phyloP scores from a whole-genome alignment of 2,888 invertebrate species.

The Tridacna gigas region DNA sequence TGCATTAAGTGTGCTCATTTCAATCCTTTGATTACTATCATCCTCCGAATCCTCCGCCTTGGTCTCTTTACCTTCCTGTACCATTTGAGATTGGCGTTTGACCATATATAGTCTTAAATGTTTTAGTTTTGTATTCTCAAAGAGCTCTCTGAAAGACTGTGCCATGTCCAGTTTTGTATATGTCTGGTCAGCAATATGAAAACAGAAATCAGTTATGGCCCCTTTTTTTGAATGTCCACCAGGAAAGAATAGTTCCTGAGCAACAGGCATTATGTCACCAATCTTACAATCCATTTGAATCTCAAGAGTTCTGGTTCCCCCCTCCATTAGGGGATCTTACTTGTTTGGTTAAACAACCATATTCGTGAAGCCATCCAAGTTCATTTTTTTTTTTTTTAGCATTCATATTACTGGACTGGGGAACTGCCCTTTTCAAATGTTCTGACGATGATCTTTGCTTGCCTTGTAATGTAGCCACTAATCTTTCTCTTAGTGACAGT shows the following conservation, averaged over 20 bases:
- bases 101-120: neutral
- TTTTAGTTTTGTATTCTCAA: neutral
- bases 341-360: slow-evolving; percentile 7
- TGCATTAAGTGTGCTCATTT: no score
- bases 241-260: slow-evolving; percentile 7
- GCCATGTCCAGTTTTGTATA: no score
- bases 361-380: neutral
- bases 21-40: no score
- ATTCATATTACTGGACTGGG: neutral
- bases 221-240: slow-evolving; percentile 24
- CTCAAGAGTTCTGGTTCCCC: slow-evolving; percentile 3
- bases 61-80: no score
- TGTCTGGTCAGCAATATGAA: slow-evolving; percentile 13
- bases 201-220: neutral
- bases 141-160: no score
- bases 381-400: slow-evolving; percentile 19
- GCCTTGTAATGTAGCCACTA: neutral
- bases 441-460: neutral
- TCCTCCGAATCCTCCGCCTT: neutral
- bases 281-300: neutral
- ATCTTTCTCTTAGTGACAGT: neutral
- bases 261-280: neutral
- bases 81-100: neutral
- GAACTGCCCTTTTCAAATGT: neutral
- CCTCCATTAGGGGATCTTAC: slow-evolving; percentile 24